Conservation (phyloP, 2,797 vertebrate species). For the Sebastolobus alascanus region DNA sequence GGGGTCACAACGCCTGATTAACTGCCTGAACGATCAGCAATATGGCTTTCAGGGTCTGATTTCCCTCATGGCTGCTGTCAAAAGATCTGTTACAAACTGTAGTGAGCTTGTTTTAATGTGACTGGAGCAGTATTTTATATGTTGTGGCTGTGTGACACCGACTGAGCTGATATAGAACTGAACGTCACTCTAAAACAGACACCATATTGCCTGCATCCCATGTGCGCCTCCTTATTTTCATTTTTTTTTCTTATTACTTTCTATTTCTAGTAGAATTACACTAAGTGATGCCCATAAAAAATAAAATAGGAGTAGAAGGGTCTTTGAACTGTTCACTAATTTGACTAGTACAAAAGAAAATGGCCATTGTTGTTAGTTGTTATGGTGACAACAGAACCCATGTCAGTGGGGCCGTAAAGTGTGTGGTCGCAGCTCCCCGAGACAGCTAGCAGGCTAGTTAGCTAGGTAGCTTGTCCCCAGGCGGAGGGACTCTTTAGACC, state of each 20-base stretch:
- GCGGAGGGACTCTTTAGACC: too few species aligned
- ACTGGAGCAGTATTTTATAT: background rate
- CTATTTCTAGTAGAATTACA: background rate
- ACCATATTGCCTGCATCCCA: background rate
- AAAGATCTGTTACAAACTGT: background rate
- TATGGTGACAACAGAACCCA: too few species aligned
- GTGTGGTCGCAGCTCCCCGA: too few species aligned
- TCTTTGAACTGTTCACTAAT: too few species aligned
- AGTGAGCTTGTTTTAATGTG: background rate
- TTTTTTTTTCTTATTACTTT: background rate
- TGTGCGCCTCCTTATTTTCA: background rate
- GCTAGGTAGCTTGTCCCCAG: too few species aligned
- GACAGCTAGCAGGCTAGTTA: too few species aligned
- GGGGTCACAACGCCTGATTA: background rate
- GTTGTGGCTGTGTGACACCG: background rate
- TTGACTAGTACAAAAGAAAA: too few species aligned
- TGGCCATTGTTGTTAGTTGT: too few species aligned
- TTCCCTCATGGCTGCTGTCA: slow-evolving; percentile 1
- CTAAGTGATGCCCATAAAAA: background rate
- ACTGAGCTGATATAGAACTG: background rate
- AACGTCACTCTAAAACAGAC: background rate
- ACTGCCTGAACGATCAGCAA: background rate
- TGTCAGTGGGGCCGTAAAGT: too few species aligned
- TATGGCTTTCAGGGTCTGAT: background rate
- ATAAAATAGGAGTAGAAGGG: too few species aligned